Evolutionary conservation across 2,797 vertebrate species (phyloP).

Genomic region (Phylloscopus collybita): DNA sequence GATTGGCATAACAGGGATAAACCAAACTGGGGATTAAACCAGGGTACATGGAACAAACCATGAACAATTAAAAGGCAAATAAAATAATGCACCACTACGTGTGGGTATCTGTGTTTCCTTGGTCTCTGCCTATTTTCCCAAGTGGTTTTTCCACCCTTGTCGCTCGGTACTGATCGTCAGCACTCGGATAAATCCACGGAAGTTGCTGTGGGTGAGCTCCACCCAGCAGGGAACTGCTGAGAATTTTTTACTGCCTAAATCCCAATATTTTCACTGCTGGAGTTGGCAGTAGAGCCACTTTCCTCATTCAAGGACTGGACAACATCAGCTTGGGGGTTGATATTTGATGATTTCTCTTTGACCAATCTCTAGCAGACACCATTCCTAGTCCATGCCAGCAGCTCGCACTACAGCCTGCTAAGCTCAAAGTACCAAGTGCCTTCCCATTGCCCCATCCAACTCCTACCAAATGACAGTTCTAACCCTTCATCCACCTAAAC

Average conservation of each 20-base stretch:
- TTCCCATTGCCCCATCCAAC: background rate
- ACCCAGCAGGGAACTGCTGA: background rate
- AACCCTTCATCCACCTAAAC: background rate
- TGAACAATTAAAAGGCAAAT: no score
- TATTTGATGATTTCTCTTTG: background rate
- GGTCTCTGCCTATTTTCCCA: background rate
- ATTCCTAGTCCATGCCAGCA: background rate
- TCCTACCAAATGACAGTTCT: background rate
- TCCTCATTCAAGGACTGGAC: background rate
- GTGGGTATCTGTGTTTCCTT: background rate
- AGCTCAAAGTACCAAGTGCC: background rate
- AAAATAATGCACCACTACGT: no score
- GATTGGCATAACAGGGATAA: no score
- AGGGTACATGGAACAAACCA: no score
- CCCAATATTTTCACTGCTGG: background rate
- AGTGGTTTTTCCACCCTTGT: background rate
- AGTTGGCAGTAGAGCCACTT: background rate
- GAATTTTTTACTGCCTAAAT: background rate
- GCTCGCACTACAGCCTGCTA: background rate
- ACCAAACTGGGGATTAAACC: no score
- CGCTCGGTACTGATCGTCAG: fast-evolving
- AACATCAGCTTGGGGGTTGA: background rate
- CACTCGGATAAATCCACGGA: fast-evolving
- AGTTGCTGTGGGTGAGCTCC: background rate
- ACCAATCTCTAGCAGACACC: background rate